Evolutionary conservation across 2,888 invertebrate species (phyloP).

Genomic region (Gnatocerus cornutus): DNA sequence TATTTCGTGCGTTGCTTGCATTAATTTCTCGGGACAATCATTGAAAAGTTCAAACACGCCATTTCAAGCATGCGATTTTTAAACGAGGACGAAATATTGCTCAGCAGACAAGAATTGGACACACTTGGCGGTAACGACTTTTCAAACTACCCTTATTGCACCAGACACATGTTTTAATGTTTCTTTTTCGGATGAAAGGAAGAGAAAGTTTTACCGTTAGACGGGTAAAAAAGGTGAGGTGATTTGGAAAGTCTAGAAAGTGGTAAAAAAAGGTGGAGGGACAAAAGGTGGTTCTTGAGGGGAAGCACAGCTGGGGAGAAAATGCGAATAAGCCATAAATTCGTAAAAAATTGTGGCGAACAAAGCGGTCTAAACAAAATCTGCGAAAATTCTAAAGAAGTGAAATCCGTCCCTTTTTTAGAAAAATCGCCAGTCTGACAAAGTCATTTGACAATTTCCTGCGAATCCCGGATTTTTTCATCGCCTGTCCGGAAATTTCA

Average conservation of each 20-base stretch:
- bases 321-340: too few species aligned
- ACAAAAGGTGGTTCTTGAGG: too few species aligned
- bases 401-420: too few species aligned
- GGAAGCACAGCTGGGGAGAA: too few species aligned
- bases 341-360: too few species aligned
- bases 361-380: too few species aligned
- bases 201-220: conserved; percentile 46
- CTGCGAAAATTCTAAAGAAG: too few species aligned
- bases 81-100: background rate
- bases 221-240: conserved; percentile 8
- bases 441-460: too few species aligned
- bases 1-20: conserved; percentile 14
- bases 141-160: conserved; percentile 63
- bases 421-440: too few species aligned
- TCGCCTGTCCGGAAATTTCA: too few species aligned
- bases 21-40: conserved; percentile 11
- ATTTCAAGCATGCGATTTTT: conserved; percentile 18
- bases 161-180: conserved; percentile 46
- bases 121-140: conserved; percentile 66
- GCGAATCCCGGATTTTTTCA: too few species aligned
- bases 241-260: background rate
- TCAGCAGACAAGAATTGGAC: conserved; percentile 60
- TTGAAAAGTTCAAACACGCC: conserved; percentile 32
- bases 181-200: conserved; percentile 35
- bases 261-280: too few species aligned